Conservation (phyloP, 2,113 vertebrate species). For the Gadus macrocephalus region DNA sequence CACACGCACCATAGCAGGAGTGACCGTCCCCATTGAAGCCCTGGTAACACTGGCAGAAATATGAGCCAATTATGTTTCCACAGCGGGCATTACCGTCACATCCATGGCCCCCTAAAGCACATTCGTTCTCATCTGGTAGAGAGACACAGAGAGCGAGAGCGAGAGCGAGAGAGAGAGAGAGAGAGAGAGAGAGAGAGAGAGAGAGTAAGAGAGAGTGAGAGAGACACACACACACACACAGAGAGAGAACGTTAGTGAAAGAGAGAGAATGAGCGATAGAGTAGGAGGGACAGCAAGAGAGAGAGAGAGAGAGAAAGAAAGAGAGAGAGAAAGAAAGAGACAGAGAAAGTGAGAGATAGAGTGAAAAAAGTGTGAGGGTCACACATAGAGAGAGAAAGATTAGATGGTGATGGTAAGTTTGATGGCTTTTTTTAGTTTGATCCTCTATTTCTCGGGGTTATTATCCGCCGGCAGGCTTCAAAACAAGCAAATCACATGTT, state of each 20-base stretch:
- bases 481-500: no score
- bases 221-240: background rate
- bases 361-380: background rate
- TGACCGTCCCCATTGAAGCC: conserved; percentile 75
- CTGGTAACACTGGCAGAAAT: conserved; percentile 79
- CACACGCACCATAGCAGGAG: conserved; percentile 64
- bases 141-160: background rate
- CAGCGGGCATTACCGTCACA: conserved; percentile 75
- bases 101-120: conserved; percentile 60
- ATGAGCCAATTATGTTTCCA: conserved; percentile 76
- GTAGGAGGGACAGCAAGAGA: background rate
- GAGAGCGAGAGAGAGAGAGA: background rate
- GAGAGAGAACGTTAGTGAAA: no score
- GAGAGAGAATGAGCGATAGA: background rate
- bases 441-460: no score
- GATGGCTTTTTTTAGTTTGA: no score
- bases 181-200: no score
- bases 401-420: no score
- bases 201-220: background rate
- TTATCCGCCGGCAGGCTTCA: no score
- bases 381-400: no score
- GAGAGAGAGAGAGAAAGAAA: background rate
- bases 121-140: conserved; percentile 73
- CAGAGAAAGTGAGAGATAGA: background rate
- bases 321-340: background rate